Base-by-base conservation (phyloP, 2,113 vertebrate genomes). In the Alligator mississippiensis region DNA sequence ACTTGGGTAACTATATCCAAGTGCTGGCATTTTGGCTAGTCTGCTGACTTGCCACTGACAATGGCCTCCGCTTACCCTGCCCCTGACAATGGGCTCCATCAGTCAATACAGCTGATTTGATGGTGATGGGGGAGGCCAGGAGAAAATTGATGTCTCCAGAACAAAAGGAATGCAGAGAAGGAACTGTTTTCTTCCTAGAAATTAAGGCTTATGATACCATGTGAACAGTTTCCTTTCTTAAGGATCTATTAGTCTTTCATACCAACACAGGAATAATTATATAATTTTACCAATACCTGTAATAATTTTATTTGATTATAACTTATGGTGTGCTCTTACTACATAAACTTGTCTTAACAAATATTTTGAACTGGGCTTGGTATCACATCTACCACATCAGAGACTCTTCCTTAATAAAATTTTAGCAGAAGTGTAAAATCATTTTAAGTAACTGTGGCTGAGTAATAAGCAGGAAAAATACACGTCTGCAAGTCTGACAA, bases 401-500 rank as follows among this genome's bases (percentile, higher is more conserved):
- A 92, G 80, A 25, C 58, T 47, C 11, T 72, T 93, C 72, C 38
- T 61, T 4, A 77, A 70, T 77, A 89, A 93, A 75, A 75, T 88
- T 87, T 57, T 34, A 62, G 21, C 38, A 88, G 38, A 74, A 80
- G 59, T 63, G 28, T 63, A 82, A 88, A 76, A 76, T 64, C 47
- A 88, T 88, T 82, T 76, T 64, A 87, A 85, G 62, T 60, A 89
- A 96, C 88, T 76, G 87, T 90, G 90, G 34, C 70, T 61, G 25
- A 92, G 24, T 82, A 92, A 76, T 76, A 91, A 85, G 25, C 66
- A 82, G 54, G 28, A 78, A 80, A 94, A 94, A 87, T 76, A 60
- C 16, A 60, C 16, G 38, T 5, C 59, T 90, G 74, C 70, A 88
- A 9, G 47, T 47, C 47, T 47, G 47, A 92, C 61, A 94, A 88